These are phyloP conservation scores for Mixornis gularis DNA, from an alignment of 2,113 vertebrate species.

Conservation along the genomic window DNA sequence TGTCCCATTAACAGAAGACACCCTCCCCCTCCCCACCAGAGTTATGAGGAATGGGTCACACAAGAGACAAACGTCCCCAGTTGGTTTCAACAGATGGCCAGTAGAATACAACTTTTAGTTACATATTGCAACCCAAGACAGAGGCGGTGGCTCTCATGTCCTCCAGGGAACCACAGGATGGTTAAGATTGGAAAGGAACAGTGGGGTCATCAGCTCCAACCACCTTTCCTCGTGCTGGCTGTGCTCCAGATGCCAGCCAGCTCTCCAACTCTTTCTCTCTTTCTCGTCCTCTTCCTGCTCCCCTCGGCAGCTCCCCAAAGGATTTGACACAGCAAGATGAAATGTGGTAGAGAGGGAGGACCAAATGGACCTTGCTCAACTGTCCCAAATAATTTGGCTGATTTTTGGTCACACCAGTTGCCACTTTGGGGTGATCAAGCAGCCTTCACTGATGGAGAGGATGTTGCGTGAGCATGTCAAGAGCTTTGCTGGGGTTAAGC, in stretches of 20 bases:
- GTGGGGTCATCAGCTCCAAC: neutral
- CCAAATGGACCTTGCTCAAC: rapidly evolving
- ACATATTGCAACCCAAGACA: too few species aligned
- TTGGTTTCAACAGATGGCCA: too few species aligned
- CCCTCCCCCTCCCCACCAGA: too few species aligned
- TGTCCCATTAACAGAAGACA: too few species aligned
- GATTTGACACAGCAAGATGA: neutral
- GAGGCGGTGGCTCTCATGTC: neutral
- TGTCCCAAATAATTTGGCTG: neutral
- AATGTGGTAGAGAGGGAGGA: neutral
- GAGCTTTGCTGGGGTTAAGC: conserved; percentile 25
- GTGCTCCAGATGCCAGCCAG: neutral
- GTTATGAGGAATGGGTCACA: too few species aligned
- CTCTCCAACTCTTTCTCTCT: neutral
- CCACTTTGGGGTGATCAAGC: neutral
- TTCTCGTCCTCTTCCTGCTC: neutral
- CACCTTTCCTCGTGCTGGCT: neutral
- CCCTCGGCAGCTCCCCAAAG: neutral
- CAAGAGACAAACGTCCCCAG: too few species aligned
- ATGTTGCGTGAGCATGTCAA: neutral
- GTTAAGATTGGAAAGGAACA: neutral
- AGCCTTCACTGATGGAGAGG: neutral
- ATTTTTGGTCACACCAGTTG: neutral
- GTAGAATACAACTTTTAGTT: too few species aligned
- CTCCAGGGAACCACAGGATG: neutral